A percentile compares a stretch with the other conserved stretches of the same genome.
Evolutionary conservation across 2,113 vertebrate genomes (phyloP).

Genomic region (Oophaga pumilio): DNA sequence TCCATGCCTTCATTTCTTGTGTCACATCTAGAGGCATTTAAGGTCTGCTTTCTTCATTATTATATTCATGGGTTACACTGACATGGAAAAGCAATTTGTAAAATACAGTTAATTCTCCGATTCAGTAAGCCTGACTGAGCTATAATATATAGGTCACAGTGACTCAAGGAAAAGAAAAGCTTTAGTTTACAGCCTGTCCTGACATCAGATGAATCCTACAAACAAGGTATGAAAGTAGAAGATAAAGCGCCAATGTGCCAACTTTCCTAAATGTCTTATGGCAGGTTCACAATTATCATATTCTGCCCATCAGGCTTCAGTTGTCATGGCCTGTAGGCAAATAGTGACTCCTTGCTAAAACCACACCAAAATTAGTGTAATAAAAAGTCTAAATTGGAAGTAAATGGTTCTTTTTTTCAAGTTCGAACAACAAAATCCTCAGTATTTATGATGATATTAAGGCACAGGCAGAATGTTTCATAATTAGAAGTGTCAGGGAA

Average conservation of each 20-base stretch:
- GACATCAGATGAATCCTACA: background rate
- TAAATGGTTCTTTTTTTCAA: too few species aligned
- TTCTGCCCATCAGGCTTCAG: background rate
- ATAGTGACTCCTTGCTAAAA: background rate
- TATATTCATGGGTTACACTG: constrained; percentile 30
- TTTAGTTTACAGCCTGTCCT: background rate
- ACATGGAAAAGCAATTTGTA: constrained; percentile 42
- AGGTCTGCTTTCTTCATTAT: constrained; percentile 21
- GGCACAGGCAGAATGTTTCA: background rate
- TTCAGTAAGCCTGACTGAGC: constrained; percentile 15
- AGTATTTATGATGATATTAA: background rate
- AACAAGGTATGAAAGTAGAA: background rate
- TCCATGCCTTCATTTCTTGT: background rate
- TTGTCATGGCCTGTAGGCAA: background rate
- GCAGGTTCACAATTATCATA: background rate
- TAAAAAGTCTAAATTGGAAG: too few species aligned
- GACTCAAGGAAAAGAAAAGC: background rate
- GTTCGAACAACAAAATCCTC: background rate
- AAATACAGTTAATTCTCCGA: constrained; percentile 30
- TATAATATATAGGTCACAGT: constrained; percentile 7
- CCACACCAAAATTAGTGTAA: background rate
- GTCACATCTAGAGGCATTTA: background rate
- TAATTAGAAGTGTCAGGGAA: background rate
- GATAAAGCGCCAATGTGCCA: too few species aligned
- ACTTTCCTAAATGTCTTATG: background rate